These are phyloP conservation scores for Phocoena sinus DNA, from an alignment of 2,113 vertebrate genomes.

Conservation along the genomic window DNA sequence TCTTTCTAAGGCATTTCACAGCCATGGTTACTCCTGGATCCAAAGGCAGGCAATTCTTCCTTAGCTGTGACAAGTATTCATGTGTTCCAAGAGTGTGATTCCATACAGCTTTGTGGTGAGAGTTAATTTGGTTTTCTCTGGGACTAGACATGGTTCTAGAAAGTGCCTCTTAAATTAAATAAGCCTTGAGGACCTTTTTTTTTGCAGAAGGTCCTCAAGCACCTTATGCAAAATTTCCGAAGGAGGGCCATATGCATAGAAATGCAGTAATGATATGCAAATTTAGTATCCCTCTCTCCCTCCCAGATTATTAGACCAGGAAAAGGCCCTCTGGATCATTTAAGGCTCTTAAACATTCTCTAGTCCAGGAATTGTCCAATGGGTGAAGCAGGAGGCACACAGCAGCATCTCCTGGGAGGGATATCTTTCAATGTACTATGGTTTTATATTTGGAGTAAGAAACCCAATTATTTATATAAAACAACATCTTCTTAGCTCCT, in stretches of 20 bases:
- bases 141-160: conserved; percentile 65
- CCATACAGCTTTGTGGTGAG: conserved; percentile 34
- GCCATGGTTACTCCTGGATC: conserved; percentile 57
- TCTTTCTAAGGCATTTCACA: conserved; percentile 70
- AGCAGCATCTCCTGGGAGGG: neutral
- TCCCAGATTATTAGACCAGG: neutral
- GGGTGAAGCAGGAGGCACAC: neutral
- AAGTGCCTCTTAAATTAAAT: conserved; percentile 57
- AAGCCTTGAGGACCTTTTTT: conserved; percentile 1
- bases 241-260: neutral
- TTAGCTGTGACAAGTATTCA: conserved; percentile 45
- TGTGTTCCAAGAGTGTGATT: conserved; percentile 49
- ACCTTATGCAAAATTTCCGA: conserved; percentile 15
- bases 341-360: neutral
- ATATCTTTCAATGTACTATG: neutral
- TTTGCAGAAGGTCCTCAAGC: neutral
- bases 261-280: neutral
- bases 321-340: neutral
- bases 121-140: conserved; percentile 66
- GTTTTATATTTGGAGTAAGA: neutral
- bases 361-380: neutral
- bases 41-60: conserved; percentile 55
- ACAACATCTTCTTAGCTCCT: neutral
- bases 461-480: neutral
- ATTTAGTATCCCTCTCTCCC: neutral